These are phyloP conservation scores for Drosophila monieri DNA, from an alignment of 2,888 invertebrate species.

Conservation along the genomic window DNA sequence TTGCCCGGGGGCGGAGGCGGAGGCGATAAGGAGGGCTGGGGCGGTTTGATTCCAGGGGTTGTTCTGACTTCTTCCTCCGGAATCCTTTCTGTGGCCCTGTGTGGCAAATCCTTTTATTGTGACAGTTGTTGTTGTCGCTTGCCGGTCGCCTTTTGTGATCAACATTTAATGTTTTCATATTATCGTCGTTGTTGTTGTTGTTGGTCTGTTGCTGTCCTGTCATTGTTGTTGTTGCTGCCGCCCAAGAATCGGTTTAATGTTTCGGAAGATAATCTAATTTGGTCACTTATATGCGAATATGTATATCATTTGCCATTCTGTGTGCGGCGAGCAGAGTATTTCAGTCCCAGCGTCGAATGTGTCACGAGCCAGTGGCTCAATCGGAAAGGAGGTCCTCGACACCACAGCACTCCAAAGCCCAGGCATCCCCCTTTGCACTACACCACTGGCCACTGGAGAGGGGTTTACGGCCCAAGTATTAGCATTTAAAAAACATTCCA, in stretches of 20 bases:
- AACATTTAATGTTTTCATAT: conserved; percentile 77
- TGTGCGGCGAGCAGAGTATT: conserved; percentile 39
- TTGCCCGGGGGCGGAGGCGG: neutral
- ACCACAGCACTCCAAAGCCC: neutral
- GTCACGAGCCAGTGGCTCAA: neutral
- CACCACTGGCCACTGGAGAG: neutral
- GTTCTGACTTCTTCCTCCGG: neutral
- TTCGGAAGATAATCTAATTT: conserved; percentile 84
- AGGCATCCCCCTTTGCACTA: neutral
- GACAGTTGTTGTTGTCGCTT: conserved; percentile 68
- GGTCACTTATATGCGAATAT: conserved; percentile 83
- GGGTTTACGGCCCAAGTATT: conserved; percentile 52
- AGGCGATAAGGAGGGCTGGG: no score
- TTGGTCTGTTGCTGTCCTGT: conserved; percentile 27
- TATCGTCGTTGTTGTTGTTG: conserved; percentile 45
- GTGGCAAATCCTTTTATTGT: conserved; percentile 74
- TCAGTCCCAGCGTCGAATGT: neutral
- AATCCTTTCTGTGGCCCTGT: conserved; percentile 32
- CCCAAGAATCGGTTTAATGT: conserved; percentile 82
- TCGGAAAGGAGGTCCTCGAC: neutral
- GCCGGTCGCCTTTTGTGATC: conserved; percentile 64
- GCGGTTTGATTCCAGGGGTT: conserved; percentile 14
- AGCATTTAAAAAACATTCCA: conserved; percentile 73
- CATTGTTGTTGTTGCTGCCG: conserved; percentile 26
- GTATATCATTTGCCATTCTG: conserved; percentile 79